Base-by-base conservation (phyloP, 2,888 invertebrate species). In the Mechanitis mazaeus region DNA sequence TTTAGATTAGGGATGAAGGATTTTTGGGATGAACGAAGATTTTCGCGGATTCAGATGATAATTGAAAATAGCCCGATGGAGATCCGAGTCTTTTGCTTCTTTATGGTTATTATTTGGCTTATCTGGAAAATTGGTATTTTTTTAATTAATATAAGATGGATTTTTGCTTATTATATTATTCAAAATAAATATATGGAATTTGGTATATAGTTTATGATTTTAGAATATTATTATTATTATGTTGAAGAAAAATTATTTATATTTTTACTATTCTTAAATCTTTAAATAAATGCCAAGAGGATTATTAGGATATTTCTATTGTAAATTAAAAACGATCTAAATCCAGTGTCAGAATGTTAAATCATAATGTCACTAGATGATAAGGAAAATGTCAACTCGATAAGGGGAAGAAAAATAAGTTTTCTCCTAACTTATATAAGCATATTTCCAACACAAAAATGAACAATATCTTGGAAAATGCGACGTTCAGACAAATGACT, bases 51-150 rank as follows among this genome's bases (percentile, higher is more conserved):
- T 85, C 79, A 80, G 73, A 72, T 74, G 79, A 80, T 87, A 88
- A 88, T 87, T 87, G 85, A 87, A 88, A 85, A 80, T 80, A 77
- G 79, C 75, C 81, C 81, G 83, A 83, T 59, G 75, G 74, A 76
- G 58, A 56, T 45, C 58, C 35, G 33, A 53, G 60, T 59, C 56
- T 56, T 63, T 59, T 60, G 38, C 63, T 60, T 53, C 28, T 60
- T 59, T 63, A 20, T 20, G 46, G 54, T 45, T 55, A 57, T 60
- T 58, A 55, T 20, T 33, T 31, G 46, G 56, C 38, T 42, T 42
- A 5, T 33, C 33, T 20, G 20, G 42, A 42, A 42, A 42, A 42
- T 57, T 57, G 33, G 20, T 57, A n/a, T 45, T 20, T 54, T 58
- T 53, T 42, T 31, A 42, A 38, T 12, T 53, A 38, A 12, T 12